Conservation (phyloP, 2,797 vertebrate species). For the Loriculus beryllinus region DNA sequence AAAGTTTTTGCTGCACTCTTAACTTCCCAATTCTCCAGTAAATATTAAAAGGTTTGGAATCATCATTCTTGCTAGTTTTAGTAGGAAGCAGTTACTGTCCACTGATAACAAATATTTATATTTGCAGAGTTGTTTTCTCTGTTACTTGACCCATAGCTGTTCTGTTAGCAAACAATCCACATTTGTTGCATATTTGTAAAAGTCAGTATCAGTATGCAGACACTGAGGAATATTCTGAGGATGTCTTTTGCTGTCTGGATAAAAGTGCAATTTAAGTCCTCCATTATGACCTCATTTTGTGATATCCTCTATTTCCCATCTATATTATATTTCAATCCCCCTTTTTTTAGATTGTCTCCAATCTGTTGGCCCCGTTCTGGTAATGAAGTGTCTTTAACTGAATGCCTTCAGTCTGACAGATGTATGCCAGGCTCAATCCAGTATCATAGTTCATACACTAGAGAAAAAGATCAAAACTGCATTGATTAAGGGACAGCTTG, state of each 20-base stretch:
- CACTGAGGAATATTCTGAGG: not conserved
- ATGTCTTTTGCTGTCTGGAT: not conserved
- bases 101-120: constrained; percentile 29
- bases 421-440: constrained; percentile 10
- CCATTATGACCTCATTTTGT: constrained; percentile 26
- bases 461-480: constrained; percentile 16
- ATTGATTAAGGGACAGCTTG: constrained; percentile 45
- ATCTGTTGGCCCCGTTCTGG: constrained; percentile 2
- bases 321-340: constrained; percentile 5
- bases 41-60: not conserved
- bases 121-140: constrained; percentile 1
- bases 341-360: not conserved
- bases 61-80: constrained; percentile 14
- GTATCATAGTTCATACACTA: not conserved
- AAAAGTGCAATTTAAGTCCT: not conserved
- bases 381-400: constrained; percentile 26
- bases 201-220: not conserved
- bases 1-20: not conserved
- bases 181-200: constrained; percentile 5
- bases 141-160: constrained; percentile 25
- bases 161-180: constrained; percentile 25
- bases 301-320: not conserved
- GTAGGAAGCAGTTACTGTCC: constrained; percentile 13
- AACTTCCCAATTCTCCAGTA: constrained; percentile 1
- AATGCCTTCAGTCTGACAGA: constrained; percentile 30